Percentiles rank a stretch among this genome's conserved stretches.
Conservation (phyloP, 2,113 vertebrate species). For the Caranx melampygus region DNA sequence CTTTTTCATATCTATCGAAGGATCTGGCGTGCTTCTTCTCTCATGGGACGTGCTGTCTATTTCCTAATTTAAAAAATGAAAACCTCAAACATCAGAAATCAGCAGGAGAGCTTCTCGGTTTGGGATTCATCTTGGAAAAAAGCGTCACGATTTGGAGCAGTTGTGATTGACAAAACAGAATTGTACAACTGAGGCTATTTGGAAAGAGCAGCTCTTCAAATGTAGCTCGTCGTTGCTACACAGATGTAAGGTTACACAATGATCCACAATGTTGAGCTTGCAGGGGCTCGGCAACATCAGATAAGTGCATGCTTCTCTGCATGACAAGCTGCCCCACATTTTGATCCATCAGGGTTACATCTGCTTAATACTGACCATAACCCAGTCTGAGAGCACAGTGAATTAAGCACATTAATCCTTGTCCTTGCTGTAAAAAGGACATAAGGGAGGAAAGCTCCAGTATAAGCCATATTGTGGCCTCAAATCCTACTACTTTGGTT, state of each 20-base stretch:
- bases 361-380: slow-evolving; percentile 65
- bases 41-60: slow-evolving; percentile 44
- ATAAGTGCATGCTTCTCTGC: slow-evolving; percentile 60
- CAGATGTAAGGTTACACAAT: neutral
- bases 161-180: slow-evolving; percentile 1
- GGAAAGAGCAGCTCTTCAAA: slow-evolving; percentile 5
- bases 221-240: neutral
- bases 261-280: slow-evolving; percentile 18
- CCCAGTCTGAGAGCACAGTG: slow-evolving; percentile 59
- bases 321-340: slow-evolving; percentile 72
- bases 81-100: slow-evolving; percentile 39
- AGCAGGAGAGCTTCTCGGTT: neutral
- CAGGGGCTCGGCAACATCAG: slow-evolving; percentile 33
- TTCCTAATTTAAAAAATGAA: slow-evolving; percentile 44
- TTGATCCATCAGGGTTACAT: slow-evolving; percentile 69
- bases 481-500: slow-evolving; percentile 45
- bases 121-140: slow-evolving; percentile 23
- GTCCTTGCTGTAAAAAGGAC: slow-evolving; percentile 57
- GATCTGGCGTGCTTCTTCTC: slow-evolving; percentile 33
- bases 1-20: slow-evolving; percentile 52
- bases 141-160: neutral
- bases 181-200: neutral
- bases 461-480: slow-evolving; percentile 49
- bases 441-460: slow-evolving; percentile 50
- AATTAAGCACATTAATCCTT: slow-evolving; percentile 76